phyloP scores from a whole-genome alignment of 2,797 vertebrate genomes.

The Pelodytes ibericus region DNA sequence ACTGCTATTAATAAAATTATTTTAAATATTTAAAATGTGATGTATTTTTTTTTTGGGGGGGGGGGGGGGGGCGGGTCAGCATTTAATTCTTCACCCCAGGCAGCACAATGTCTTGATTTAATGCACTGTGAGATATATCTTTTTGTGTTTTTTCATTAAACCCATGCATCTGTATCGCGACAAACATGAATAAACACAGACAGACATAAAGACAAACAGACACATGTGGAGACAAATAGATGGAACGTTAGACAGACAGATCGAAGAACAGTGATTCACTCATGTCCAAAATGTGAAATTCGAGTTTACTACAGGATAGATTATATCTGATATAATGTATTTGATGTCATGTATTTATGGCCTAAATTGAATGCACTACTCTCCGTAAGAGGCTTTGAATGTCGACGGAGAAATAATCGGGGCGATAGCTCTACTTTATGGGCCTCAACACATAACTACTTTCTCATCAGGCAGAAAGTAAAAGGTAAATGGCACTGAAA shows the following conservation, averaged over 20 bases:
- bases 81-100: too few relatives aligned
- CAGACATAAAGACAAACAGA: too few relatives aligned
- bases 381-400: constrained; percentile 44
- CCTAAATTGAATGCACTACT: constrained; percentile 32
- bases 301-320: not conserved
- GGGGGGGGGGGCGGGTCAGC: too few relatives aligned
- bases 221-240: not conserved
- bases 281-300: not conserved
- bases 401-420: constrained; percentile 45
- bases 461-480: constrained; percentile 41
- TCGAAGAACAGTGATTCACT: not conserved
- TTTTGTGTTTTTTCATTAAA: too few relatives aligned
- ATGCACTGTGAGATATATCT: too few relatives aligned
- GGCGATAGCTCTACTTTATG: constrained; percentile 44
- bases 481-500: constrained; percentile 26
- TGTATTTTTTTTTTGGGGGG: too few relatives aligned
- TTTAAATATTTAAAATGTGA: too few relatives aligned
- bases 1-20: too few relatives aligned
- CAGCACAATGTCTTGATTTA: too few relatives aligned
- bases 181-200: too few relatives aligned
- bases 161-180: too few relatives aligned
- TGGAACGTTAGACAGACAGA: not conserved
- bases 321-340: not conserved
- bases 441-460: constrained; percentile 43
- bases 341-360: constrained; percentile 21